Percentiles rank a stretch among this genome's conserved stretches.
Evolutionary conservation across 1,140 invertebrate genomes (phyloP).

Genomic region (Nymphalis io): DNA sequence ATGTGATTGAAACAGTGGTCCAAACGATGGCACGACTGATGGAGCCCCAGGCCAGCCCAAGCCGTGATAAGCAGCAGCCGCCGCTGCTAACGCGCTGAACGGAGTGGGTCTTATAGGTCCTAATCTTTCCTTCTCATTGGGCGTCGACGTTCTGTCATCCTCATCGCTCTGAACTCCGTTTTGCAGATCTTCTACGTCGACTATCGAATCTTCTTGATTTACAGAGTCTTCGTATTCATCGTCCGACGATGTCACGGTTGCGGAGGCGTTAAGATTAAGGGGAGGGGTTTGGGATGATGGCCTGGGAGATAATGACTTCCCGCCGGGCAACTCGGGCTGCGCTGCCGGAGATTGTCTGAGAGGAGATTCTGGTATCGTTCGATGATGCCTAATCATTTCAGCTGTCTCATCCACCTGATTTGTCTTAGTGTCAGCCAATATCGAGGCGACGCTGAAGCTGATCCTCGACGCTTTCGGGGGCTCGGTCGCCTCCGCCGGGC

Average conservation of each 20-base stretch:
- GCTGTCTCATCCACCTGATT: conserved; percentile 69
- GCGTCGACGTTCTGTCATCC: conserved; percentile 66
- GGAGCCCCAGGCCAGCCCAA: conserved; percentile 80
- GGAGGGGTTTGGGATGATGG: conserved; percentile 66
- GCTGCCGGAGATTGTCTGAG: conserved; percentile 71
- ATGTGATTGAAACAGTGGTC: conserved; percentile 81
- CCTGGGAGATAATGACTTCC: conserved; percentile 60
- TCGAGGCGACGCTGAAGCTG: conserved; percentile 86
- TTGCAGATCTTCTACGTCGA: conserved; percentile 85
- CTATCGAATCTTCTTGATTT: conserved; percentile 84
- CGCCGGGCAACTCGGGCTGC: conserved; percentile 73
- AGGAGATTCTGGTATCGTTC: conserved; percentile 74
- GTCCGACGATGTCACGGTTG: conserved; percentile 80
- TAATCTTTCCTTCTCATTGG: conserved; percentile 73
- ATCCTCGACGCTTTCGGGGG: conserved; percentile 82
- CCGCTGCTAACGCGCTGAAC: conserved; percentile 84
- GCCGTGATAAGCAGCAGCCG: conserved; percentile 82
- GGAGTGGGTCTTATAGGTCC: conserved; percentile 83
- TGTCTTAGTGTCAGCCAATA: conserved; percentile 84
- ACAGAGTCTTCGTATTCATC: conserved; percentile 84
- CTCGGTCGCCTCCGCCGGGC: conserved; percentile 81
- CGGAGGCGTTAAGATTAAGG: conserved; percentile 65
- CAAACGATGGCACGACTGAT: conserved; percentile 72
- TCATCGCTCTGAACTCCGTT: conserved; percentile 76
- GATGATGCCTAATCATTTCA: conserved; percentile 76